A percentile compares a stretch with the other conserved stretches of the same genome.
phyloP scores from a whole-genome alignment of 2,888 invertebrate species.

The Chrysopilus asiliformis region DNA sequence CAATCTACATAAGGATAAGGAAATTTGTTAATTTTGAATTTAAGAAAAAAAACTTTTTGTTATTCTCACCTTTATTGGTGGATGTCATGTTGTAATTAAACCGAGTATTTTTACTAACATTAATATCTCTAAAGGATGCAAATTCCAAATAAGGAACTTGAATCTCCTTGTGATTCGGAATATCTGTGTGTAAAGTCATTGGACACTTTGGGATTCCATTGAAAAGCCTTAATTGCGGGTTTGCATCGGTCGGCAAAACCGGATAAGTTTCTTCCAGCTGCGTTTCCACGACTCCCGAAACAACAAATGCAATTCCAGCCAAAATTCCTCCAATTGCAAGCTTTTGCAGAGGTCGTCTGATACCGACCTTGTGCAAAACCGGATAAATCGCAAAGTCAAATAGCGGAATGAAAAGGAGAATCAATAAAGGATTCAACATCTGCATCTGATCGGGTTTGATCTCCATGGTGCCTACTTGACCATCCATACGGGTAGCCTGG shows the following conservation, averaged over 20 bases:
- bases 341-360: constrained; percentile 68
- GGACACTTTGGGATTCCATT: constrained; percentile 45
- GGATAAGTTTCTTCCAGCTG: constrained; percentile 60
- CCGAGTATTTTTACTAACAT: no score
- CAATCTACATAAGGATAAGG: no score
- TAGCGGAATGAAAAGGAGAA: constrained; percentile 72
- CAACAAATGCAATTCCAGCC: constrained; percentile 71
- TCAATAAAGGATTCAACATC: constrained; percentile 76
- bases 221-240: constrained; percentile 55
- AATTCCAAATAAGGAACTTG: constrained; percentile 11
- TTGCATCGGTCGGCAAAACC: constrained; percentile 42
- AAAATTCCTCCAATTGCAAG: constrained; percentile 78
- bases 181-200: constrained; percentile 21
- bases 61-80: no score
- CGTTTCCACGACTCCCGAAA: constrained; percentile 76
- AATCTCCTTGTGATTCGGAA: constrained; percentile 14
- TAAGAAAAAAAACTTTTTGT: no score
- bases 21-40: no score
- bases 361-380: constrained; percentile 48
- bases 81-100: no score
- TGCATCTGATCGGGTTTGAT: constrained; percentile 92
- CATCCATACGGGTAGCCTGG: constrained; percentile 81
- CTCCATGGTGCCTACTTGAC: constrained; percentile 56
- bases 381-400: constrained; percentile 75
- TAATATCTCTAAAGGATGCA: no score